Evolutionary conservation across 2,888 invertebrate species (phyloP), one percentile per base, ranked within the genome.

Genomic region (Choristoneura rosaceana): DNA sequence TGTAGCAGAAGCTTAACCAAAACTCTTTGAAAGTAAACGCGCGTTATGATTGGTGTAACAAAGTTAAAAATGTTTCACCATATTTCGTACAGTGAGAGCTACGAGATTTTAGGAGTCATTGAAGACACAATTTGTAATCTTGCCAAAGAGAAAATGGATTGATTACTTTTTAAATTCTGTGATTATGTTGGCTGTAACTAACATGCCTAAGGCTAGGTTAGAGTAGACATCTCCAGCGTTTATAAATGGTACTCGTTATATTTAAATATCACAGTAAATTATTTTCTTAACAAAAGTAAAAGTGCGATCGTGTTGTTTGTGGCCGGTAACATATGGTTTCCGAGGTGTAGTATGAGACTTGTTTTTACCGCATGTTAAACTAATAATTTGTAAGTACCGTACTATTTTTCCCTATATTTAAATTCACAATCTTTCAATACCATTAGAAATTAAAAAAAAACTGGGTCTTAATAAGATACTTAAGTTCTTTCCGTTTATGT

Each of bases 161-260:
- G 91, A 93, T 93, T 90, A 90, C 92, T 91, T 93, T 92, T 92
- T 92, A 92, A 93, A 88, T 91, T 92, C 87, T 87, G 87, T 87
- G 90, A 91, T 90, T 90, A 91, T 88, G 87, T 84, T 87, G 80
- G 82, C 81, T 80, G 86, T 84, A 87, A 83, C 83, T 77, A 84
- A 85, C 86, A 81, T 80, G 90, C 90, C 91, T 87, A 75, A 77
- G 90, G 92, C 90, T 83, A 82, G 79, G 80, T 82, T 81, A 79
- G 79, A 69, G 63, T 79, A 80, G 82, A 81, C 83, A 83, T 86
- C 82, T 87, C 84, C 78, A 79, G 76, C 81, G 84, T 82, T 85
- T 87, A 89, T 90, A 89, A 87, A 90, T 89, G 86, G 79, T 79
- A 80, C 77, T 84, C 86, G 85, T 90, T 87, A 87, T 86, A 88